Conservation (phyloP, 1,140 invertebrate species). For the Drosophila biarmipes region DNA sequence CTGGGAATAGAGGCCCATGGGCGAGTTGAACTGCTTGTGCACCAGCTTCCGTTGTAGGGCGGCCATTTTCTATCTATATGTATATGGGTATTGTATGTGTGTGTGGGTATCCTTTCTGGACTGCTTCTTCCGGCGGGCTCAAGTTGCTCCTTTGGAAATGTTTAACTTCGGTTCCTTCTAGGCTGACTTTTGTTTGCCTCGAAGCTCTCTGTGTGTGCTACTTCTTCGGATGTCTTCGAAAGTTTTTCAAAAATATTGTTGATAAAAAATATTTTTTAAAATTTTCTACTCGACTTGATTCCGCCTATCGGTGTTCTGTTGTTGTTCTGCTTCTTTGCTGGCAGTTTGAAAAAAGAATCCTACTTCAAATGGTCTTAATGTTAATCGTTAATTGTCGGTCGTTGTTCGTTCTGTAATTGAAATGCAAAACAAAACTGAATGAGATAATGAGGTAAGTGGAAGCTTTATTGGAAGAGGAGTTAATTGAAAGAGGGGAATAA, state of each 20-base stretch:
- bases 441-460: constrained; percentile 7
- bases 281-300: constrained; percentile 31
- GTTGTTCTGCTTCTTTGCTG: constrained; percentile 29
- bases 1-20: constrained; percentile 93
- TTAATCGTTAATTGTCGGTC: constrained; percentile 78
- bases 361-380: constrained; percentile 66
- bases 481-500: constrained; percentile 13
- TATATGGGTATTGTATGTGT: not conserved
- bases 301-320: constrained; percentile 48
- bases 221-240: constrained; percentile 57
- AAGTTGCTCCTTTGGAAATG: constrained; percentile 16
- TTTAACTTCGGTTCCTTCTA: constrained; percentile 33
- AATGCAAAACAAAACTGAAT: constrained; percentile 36
- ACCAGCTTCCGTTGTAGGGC: constrained; percentile 87
- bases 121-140: constrained; percentile 37
- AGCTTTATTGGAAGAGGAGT: constrained; percentile 14
- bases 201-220: constrained; percentile 14
- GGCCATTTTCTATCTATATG: constrained; percentile 85
- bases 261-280: constrained; percentile 73
- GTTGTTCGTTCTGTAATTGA: constrained; percentile 77
- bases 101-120: constrained; percentile 13
- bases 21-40: constrained; percentile 95
- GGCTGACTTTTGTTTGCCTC: constrained; percentile 27
- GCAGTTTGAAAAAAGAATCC: constrained; percentile 33
- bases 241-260: constrained; percentile 78